Evolutionary conservation across 2,888 invertebrate species (phyloP).

Genomic region (Apotomis turbidana): DNA sequence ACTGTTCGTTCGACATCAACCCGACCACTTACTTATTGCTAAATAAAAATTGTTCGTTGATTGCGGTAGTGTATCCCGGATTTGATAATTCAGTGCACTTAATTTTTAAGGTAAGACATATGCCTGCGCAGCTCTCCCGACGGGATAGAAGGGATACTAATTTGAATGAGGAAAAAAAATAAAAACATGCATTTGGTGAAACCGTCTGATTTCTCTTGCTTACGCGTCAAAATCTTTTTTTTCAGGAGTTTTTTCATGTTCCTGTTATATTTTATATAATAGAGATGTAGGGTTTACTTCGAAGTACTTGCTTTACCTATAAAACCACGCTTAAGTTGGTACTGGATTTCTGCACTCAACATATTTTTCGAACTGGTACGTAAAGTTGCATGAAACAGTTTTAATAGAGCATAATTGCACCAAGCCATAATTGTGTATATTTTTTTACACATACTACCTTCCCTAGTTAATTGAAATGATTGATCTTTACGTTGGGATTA

Average conservation of each 20-base stretch:
- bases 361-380: constrained; percentile 25
- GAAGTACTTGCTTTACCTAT: constrained; percentile 4
- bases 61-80: constrained; percentile 10
- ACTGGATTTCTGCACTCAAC: constrained; percentile 16
- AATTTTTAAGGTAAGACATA: constrained; percentile 15
- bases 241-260: constrained; percentile 40
- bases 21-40: not conserved
- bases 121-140: not conserved
- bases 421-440: not conserved
- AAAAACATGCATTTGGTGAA: constrained; percentile 45
- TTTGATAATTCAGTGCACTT: not conserved
- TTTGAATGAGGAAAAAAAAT: constrained; percentile 10
- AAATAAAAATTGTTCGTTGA: constrained; percentile 23
- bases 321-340: constrained; percentile 8
- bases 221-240: constrained; percentile 57
- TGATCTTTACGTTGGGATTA: not conserved
- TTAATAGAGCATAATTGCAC: not conserved
- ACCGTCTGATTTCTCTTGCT: constrained; percentile 65
- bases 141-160: not conserved
- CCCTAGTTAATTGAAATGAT: not conserved
- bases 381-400: constrained; percentile 1
- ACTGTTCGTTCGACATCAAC: not conserved
- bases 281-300: constrained; percentile 27
- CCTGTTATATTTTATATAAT: constrained; percentile 6
- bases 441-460: not conserved